phyloP scores from a whole-genome alignment of 2,113 vertebrate species.

The Crotalus helleri region DNA sequence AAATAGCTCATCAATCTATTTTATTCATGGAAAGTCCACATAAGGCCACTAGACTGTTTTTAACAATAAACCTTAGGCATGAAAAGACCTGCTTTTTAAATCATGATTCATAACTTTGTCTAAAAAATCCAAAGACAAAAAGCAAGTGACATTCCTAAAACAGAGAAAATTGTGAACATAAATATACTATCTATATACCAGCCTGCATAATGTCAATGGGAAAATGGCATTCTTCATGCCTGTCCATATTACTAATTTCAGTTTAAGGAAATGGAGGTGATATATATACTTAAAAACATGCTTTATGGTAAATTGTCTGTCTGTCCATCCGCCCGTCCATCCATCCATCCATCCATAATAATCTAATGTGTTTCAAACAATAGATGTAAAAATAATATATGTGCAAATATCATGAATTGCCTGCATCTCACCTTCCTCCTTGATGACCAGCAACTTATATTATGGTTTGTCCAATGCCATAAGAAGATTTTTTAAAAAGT shows the following conservation, averaged over 20 bases:
- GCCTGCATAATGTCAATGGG: conserved; percentile 14
- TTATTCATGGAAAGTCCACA: conserved; percentile 75
- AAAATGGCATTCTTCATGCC: conserved; percentile 29
- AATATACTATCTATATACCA: conserved; percentile 43
- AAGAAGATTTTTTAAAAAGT: not conserved
- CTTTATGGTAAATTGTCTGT: not conserved
- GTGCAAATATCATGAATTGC: not conserved
- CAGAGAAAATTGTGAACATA: conserved; percentile 49
- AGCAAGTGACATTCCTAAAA: conserved; percentile 45
- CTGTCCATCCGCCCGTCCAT: not conserved
- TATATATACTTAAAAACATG: not conserved
- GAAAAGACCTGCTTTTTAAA: conserved; percentile 68
- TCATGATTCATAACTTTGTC: conserved; percentile 69
- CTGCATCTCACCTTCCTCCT: not conserved
- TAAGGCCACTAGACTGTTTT: conserved; percentile 76
- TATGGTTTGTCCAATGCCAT: not conserved
- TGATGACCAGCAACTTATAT: not conserved
- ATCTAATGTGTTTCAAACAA: not conserved
- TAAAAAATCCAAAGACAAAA: conserved; percentile 70
- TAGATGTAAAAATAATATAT: not conserved
- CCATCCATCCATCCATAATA: not conserved
- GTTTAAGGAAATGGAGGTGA: not conserved
- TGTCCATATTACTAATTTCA: not conserved
- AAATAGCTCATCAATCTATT: conserved; percentile 80
- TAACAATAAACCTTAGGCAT: conserved; percentile 74